Conservation (phyloP, 1,140 invertebrate species). For the Apis cerana region DNA sequence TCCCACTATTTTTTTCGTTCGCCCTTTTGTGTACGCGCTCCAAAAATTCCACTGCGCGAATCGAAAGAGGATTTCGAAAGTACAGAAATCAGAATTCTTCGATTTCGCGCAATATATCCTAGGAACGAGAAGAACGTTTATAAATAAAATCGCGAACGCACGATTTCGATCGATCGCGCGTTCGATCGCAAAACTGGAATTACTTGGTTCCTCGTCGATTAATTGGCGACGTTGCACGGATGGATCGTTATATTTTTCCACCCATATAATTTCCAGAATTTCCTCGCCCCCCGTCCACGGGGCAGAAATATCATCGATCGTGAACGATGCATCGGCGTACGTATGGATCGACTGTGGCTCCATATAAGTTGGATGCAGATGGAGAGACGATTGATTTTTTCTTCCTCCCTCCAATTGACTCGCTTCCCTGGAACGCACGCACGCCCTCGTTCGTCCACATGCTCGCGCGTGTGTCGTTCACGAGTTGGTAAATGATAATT, state of each 20-base stretch:
- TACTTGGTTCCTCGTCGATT: conserved; percentile 6
- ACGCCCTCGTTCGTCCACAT: neutral
- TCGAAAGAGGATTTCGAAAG: no score
- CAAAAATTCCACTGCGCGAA: no score
- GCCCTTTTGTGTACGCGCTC: no score
- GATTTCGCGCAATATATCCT: no score
- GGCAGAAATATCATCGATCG: conserved; percentile 54
- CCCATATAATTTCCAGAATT: conserved; percentile 27
- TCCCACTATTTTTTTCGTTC: no score
- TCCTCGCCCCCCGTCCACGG: conserved; percentile 34
- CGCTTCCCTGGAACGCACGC: neutral
- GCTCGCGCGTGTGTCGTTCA: no score
- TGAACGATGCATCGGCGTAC: conserved; percentile 2
- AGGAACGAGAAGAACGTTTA: no score
- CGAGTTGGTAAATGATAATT: no score
- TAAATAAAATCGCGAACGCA: neutral
- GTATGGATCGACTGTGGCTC: conserved; percentile 33
- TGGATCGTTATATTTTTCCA: conserved; percentile 36
- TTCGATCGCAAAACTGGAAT: neutral
- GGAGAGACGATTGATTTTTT: conserved; percentile 59
- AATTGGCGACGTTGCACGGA: conserved; percentile 28
- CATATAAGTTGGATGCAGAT: conserved; percentile 6
- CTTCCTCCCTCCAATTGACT: neutral
- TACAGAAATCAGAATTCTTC: no score
- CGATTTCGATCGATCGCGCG: neutral